phyloP scores from a whole-genome alignment of 2,113 vertebrate species.

The Clarias gariepinus region DNA sequence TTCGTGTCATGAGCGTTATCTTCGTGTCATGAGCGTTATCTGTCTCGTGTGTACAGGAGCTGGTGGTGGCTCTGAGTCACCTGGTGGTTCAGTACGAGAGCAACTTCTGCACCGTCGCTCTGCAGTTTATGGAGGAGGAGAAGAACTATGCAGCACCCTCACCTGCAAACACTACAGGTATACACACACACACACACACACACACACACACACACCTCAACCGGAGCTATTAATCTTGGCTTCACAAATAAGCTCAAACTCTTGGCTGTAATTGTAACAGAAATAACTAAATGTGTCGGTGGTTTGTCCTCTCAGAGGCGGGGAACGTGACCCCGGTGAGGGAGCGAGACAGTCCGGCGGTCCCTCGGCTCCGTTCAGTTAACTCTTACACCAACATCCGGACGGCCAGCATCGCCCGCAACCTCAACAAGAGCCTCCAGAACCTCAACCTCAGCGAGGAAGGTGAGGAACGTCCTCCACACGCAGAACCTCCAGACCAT shows the following conservation, averaged over 20 bases:
- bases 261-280: background rate
- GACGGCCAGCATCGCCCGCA: conserved; percentile 84
- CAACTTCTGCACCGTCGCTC: conserved; percentile 96
- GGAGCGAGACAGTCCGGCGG: conserved; percentile 80
- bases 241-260: background rate
- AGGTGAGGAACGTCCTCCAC: conserved; percentile 68
- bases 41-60: conserved; percentile 75
- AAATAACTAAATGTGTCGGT: too few species aligned
- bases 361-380: conserved; percentile 89
- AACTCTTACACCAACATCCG: conserved; percentile 99
- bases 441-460: conserved; percentile 97
- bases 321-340: conserved; percentile 89
- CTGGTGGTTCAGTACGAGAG: conserved; percentile 96
- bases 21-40: background rate
- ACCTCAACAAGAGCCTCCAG: conserved; percentile 96
- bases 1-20: background rate
- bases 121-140: conserved; percentile 98
- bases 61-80: conserved; percentile 96
- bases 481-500: background rate
- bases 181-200: conserved; percentile 15
- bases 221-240: background rate
- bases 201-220: conserved; percentile 6
- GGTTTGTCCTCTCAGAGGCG: conserved; percentile 70
- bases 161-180: conserved; percentile 84
- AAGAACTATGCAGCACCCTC: conserved; percentile 92